Evolutionary conservation across 2,888 invertebrate species (phyloP).

Genomic region (Anagyrus pseudococci): DNA sequence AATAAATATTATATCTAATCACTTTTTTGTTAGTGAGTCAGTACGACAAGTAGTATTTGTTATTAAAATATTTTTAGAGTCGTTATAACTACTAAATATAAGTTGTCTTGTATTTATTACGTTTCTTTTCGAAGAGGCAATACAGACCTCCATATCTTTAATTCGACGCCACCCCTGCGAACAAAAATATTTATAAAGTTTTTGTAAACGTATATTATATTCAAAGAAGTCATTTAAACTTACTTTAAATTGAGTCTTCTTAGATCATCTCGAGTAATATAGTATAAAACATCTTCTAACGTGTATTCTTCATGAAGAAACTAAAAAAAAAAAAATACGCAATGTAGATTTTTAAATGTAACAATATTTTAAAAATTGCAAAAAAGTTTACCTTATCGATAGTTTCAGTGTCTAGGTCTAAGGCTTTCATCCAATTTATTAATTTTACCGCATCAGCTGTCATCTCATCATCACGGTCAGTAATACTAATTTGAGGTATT

Average conservation of each 20-base stretch:
- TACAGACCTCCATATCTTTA: slow-evolving; percentile 86
- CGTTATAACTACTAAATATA: slow-evolving; percentile 2
- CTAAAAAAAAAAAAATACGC: slow-evolving; percentile 54
- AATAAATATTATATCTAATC: slow-evolving; percentile 15
- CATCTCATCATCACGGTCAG: slow-evolving; percentile 49
- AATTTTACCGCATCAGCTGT: slow-evolving; percentile 66
- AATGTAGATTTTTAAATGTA: not conserved
- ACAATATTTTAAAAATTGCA: not conserved
- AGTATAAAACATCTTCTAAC: slow-evolving; percentile 78
- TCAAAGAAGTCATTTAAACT: slow-evolving; percentile 47
- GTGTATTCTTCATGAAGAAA: slow-evolving; percentile 79
- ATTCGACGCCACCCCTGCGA: slow-evolving; percentile 80
- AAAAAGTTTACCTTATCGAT: slow-evolving; percentile 65
- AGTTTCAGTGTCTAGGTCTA: slow-evolving; percentile 73
- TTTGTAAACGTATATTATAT: slow-evolving; percentile 12
- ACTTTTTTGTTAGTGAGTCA: slow-evolving; percentile 21
- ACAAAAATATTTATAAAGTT: slow-evolving; percentile 36
- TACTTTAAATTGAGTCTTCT: slow-evolving; percentile 80
- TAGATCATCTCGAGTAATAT: slow-evolving; percentile 84
- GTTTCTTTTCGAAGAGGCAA: slow-evolving; percentile 65
- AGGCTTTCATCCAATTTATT: slow-evolving; percentile 74
- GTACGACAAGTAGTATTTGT: slow-evolving; percentile 17
- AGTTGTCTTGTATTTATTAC: slow-evolving; percentile 1
- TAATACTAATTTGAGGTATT: slow-evolving; percentile 55
- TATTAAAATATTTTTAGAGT: slow-evolving; percentile 3